Base-by-base conservation (phyloP, 2,888 invertebrate genomes). In the Leptinotarsa juncta region DNA sequence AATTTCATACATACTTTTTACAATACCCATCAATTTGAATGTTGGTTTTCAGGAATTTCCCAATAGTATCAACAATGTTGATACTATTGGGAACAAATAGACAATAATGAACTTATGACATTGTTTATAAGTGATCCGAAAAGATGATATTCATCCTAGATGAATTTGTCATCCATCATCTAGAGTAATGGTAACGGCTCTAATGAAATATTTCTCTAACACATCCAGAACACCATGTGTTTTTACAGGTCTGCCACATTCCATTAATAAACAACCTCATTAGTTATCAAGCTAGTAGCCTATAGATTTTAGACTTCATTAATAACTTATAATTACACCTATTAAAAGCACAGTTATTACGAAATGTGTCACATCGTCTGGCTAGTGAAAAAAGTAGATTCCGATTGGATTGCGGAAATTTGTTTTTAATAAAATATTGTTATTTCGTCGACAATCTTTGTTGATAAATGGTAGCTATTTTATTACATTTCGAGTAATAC, bases 341-440 rank as follows among this genome's bases (percentile, higher is more conserved):
- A 74, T 74, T 74, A 67, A 67, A 71, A 60, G 32, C n/a, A 74
- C 74, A 62, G 74, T 71, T 74, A 74, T 26, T 67, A 42, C 49
- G 49, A 70, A 70, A 73, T 66, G 60, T 73, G 73, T 67, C 70
- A 55, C 70, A 57, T 49, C 53, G 70, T 73, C 70, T 65, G 42
- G 67, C 50, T 70, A 57, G 65, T 65, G 50, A 57, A 73, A 73
- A 65, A 73, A 67, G 67, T 55, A 20, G 66, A 57, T 73, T 70
- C 49, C 60, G 57, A 70, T 71, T 57, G 55, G 42, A 42, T 12
- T 42, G 42, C 42, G 42, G 42, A 42, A 42, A 68, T 65, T 65
- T 65, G 53, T 65, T 62, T 65, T 42, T 55, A 73, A 62, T 57
- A 20, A 57, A 57, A 18, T 57, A 57, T 57, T 10, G 7, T n/a